These are phyloP conservation scores for Alcis repandata DNA, from an alignment of 2,888 invertebrate species.

Conservation along the genomic window DNA sequence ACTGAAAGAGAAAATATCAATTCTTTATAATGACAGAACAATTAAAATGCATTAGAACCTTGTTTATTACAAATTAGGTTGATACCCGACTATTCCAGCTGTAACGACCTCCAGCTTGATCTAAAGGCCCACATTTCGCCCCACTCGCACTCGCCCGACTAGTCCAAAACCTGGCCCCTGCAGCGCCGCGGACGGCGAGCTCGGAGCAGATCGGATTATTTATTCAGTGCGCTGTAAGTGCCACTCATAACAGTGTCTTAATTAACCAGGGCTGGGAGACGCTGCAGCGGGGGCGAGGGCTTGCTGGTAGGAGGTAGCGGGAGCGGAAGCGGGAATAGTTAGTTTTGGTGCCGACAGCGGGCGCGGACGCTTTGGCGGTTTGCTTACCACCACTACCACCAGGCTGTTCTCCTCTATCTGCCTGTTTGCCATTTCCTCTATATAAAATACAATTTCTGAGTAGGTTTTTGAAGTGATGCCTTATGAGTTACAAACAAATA, in stretches of 20 bases:
- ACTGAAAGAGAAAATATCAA: no score
- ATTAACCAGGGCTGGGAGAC: slow-evolving; percentile 81
- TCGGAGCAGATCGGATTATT: slow-evolving; percentile 66
- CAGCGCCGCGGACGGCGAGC: background rate
- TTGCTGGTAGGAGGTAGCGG: slow-evolving; percentile 54
- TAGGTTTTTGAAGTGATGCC: no score
- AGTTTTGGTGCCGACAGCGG: no score
- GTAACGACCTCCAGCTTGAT: background rate
- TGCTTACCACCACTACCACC: no score
- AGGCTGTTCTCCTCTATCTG: no score
- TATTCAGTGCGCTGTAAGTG: slow-evolving; percentile 79
- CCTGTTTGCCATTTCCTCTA: no score
- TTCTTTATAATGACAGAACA: no score
- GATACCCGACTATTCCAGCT: background rate
- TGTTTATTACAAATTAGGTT: no score
- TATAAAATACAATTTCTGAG: no score
- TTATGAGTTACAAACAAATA: no score
- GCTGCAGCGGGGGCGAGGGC: slow-evolving; percentile 58
- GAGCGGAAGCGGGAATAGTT: slow-evolving; percentile 21
- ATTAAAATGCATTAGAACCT: no score
- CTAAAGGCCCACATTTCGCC: background rate
- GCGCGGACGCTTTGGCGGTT: no score
- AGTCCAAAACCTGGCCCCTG: slow-evolving; percentile 9
- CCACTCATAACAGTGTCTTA: slow-evolving; percentile 83
- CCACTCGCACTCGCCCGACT: background rate